Conservation (phyloP, 2,888 invertebrate species). For the Perizoma flavofasciatum region DNA sequence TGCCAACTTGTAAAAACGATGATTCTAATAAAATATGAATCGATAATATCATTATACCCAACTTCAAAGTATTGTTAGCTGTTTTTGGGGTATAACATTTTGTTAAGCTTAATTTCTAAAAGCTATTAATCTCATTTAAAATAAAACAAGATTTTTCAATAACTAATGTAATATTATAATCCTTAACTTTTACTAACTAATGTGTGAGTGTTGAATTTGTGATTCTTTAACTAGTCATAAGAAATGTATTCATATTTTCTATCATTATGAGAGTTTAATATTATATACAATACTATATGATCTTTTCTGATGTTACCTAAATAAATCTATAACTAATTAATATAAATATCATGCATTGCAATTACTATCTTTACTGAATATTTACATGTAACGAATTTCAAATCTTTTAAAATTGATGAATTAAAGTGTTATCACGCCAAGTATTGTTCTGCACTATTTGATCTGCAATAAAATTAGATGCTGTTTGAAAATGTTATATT, state of each 20-base stretch:
- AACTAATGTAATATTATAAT: conserved; percentile 24
- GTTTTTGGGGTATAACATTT: no score
- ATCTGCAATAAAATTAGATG: conserved; percentile 54
- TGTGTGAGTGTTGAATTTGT: conserved; percentile 73
- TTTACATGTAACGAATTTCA: conserved; percentile 61
- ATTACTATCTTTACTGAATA: conserved; percentile 61
- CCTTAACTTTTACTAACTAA: conserved; percentile 32
- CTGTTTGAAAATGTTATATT: conserved; percentile 52
- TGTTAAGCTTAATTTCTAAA: no score
- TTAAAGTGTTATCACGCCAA: conserved; percentile 70
- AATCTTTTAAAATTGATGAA: conserved; percentile 66
- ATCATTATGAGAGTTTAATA: conserved; percentile 71
- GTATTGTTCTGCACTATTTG: conserved; percentile 71
- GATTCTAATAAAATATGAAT: no score
- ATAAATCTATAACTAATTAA: conserved; percentile 58
- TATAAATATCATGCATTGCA: conserved; percentile 49
- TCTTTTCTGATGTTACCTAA: conserved; percentile 63
- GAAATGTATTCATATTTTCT: conserved; percentile 81
- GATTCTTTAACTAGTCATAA: conserved; percentile 73
- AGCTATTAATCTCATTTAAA: no score
- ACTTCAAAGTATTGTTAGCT: no score
- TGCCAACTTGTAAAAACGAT: background rate
- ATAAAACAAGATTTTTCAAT: no score
- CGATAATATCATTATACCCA: no score
- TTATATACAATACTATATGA: conserved; percentile 48